A percentile compares a stretch with the other conserved stretches of the same genome.
These are phyloP conservation scores for Pardosa pseudoannulata DNA, from an alignment of 2,888 invertebrate species.

Conservation along the genomic window DNA sequence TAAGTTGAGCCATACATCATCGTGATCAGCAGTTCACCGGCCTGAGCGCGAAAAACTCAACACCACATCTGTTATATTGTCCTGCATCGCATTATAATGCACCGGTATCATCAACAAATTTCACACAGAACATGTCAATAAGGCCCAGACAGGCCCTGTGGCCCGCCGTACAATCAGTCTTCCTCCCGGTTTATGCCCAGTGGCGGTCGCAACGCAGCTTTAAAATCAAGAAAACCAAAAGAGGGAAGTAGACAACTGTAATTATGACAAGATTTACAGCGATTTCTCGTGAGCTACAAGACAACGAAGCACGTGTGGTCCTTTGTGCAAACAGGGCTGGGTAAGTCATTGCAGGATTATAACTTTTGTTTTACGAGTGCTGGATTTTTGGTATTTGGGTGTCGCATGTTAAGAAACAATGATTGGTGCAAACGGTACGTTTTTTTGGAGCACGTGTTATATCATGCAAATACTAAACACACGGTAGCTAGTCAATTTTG, in stretches of 20 bases:
- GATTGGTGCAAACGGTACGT: too few species aligned
- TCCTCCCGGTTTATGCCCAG: conserved; percentile 11
- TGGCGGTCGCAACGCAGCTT: conserved; percentile 23
- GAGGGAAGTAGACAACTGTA: conserved; percentile 59
- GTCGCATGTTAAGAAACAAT: background rate
- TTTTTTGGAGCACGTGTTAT: too few species aligned
- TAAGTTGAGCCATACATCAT: background rate
- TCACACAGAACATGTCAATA: conserved; percentile 59
- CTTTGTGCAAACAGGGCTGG: background rate
- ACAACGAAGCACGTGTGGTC: conserved; percentile 62
- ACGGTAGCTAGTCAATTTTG: too few species aligned
- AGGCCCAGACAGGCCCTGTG: conserved; percentile 18
- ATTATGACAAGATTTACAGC: conserved; percentile 70
- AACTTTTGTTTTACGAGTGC: conserved; percentile 12
- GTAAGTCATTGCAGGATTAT: background rate
- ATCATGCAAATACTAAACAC: too few species aligned
- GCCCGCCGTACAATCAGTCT: conserved; percentile 46
- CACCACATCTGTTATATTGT: background rate
- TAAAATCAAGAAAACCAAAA: conserved; percentile 39
- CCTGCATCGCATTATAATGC: conserved; percentile 1
- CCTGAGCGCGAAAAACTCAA: background rate
- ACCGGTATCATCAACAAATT: conserved; percentile 37
- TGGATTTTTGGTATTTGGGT: background rate
- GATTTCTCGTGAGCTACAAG: conserved; percentile 56
- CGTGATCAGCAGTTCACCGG: background rate